These are phyloP conservation scores for Teleogryllus oceanicus DNA, from an alignment of 2,888 invertebrate species.

Conservation along the genomic window DNA sequence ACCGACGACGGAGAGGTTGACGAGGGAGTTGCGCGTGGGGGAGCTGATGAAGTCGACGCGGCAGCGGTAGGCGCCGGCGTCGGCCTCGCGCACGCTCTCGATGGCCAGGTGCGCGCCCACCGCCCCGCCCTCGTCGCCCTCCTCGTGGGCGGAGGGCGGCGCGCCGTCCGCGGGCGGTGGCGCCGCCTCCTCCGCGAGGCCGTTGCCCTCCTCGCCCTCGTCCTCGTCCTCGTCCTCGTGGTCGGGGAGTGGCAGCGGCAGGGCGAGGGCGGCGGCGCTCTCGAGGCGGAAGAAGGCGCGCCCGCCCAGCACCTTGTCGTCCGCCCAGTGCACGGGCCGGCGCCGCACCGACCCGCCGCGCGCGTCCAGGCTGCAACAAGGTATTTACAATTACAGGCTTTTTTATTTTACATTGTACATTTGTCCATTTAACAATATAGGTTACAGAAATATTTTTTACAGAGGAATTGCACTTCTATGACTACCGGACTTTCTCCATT, in stretches of 20 bases:
- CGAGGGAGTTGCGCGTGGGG: slow-evolving; percentile 46
- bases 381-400: no score
- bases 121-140: slow-evolving; percentile 42
- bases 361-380: slow-evolving; percentile 36
- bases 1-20: slow-evolving; percentile 49
- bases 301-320: slow-evolving; percentile 43
- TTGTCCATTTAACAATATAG: no score
- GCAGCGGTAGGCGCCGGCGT: slow-evolving; percentile 48
- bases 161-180: slow-evolving; percentile 43
- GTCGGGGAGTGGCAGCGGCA: slow-evolving; percentile 38
- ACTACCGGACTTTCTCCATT: no score
- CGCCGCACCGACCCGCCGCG: slow-evolving; percentile 41
- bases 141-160: slow-evolving; percentile 45
- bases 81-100: slow-evolving; percentile 43
- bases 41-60: slow-evolving; percentile 48
- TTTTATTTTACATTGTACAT: no score
- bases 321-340: slow-evolving; percentile 44
- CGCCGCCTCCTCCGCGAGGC: slow-evolving; percentile 20
- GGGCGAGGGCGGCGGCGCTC: neutral
- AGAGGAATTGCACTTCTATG: no score
- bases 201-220: slow-evolving; percentile 32
- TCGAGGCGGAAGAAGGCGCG: slow-evolving; percentile 43
- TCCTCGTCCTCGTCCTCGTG: slow-evolving; percentile 45
- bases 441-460: no score
- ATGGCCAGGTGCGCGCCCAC: slow-evolving; percentile 41